Evolutionary conservation across 2,888 invertebrate species (phyloP), one percentile per base, ranked within the genome.

Genomic region (Cheiracanthium punctorium): DNA sequence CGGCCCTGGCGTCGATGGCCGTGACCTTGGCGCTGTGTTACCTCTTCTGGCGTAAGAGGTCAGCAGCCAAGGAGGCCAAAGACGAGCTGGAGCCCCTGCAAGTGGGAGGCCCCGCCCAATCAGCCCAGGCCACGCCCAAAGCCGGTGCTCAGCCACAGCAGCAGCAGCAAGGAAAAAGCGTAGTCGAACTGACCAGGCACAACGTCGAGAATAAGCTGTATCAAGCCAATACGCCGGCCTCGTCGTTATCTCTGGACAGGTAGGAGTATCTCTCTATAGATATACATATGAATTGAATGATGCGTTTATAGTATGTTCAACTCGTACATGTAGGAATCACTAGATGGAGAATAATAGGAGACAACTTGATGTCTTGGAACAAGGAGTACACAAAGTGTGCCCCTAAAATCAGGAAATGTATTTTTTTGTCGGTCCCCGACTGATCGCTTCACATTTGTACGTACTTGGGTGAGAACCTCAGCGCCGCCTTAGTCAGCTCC

Each of bases 201-300:
- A 91, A 93, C 90, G 90, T 93, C 93, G 91, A 95, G 91, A 91
- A 93, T 94, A 69, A 94, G 94, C 2, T 94, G 95, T 91, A 95
- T 95, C 93, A 95, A 95, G 91, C 94, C 94, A 90, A 93, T 95
- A 89, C 94, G 93, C 95, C 91, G 95, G 95, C 92, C 95, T 95
- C 80, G 72, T 82, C 82, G 71, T 75, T 82, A 82, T 82, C 82
- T 75, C 84, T 85, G 84, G 84, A 85, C 84, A 85, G 79, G 84
- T 79, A 30, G 69, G 58, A 33, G n/a, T n/a, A n/a, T n/a, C n/a
- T n/a, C n/a, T n/a, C n/a, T n/a, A n/a, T n/a, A n/a, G n/a, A n/a
- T n/a, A n/a, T n/a, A n/a, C n/a, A n/a, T n/a, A n/a, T n/a, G n/a
- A n/a, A n/a, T n/a, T n/a, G n/a, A n/a, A n/a, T n/a, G n/a, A n/a